Evolutionary conservation across 2,888 invertebrate genomes (phyloP).

Genomic region (Watsonalla binaria): DNA sequence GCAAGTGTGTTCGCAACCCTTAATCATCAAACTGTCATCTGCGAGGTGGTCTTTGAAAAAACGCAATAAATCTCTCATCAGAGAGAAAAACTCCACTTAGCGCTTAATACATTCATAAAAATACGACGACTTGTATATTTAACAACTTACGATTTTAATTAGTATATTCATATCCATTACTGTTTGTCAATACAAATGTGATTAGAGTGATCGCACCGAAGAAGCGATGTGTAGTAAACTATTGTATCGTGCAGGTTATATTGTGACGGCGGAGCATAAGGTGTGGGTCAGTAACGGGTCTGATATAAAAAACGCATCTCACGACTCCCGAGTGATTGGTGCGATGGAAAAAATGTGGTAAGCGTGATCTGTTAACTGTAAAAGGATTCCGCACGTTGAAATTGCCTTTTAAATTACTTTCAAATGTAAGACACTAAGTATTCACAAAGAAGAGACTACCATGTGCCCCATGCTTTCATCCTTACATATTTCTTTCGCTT

Average conservation of each 20-base stretch:
- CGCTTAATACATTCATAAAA: conserved; percentile 37
- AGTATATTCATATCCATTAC: conserved; percentile 19
- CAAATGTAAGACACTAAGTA: too few relatives aligned
- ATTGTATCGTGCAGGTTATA: conserved; percentile 17
- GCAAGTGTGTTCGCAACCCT: conserved; percentile 26
- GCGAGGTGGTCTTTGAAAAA: conserved; percentile 47
- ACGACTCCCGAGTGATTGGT: conserved; percentile 65
- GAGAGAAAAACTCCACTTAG: conserved; percentile 38
- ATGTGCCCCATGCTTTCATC: too few relatives aligned
- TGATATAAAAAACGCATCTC: conserved; percentile 58
- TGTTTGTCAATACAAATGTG: conserved; percentile 8
- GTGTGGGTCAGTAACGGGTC: conserved; percentile 57
- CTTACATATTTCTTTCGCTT: too few relatives aligned
- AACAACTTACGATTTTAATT: conserved; percentile 6
- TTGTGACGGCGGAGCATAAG: conserved; percentile 26
- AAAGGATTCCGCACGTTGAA: conserved; percentile 26
- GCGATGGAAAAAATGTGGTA: conserved; percentile 45
- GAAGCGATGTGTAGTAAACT: conserved; percentile 23
- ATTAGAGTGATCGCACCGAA: not conserved
- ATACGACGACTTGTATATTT: conserved; percentile 16
- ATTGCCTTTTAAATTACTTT: too few relatives aligned
- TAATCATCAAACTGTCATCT: conserved; percentile 36
- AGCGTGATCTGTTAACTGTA: conserved; percentile 19
- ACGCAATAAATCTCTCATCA: conserved; percentile 33
- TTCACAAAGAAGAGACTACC: too few relatives aligned